phyloP scores from a whole-genome alignment of 1,140 invertebrate genomes.

The Brachionus calyciflorus region DNA sequence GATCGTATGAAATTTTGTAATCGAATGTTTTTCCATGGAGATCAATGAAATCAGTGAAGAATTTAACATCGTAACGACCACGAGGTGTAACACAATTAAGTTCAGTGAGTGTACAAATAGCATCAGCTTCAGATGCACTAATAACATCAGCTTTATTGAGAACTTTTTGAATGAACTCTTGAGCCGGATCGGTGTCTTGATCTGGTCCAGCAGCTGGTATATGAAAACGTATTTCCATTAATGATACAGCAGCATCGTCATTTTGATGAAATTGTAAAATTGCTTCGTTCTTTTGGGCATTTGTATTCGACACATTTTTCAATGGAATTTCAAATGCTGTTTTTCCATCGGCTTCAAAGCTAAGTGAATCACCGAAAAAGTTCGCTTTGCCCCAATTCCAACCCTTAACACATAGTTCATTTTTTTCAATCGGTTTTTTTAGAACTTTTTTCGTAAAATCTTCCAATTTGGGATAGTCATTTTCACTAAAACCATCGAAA shows the following conservation, averaged over 20 bases:
- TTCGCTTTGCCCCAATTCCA: slow-evolving; percentile 98
- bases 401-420: slow-evolving; percentile 88
- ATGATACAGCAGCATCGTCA: slow-evolving; percentile 90
- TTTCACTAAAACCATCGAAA: slow-evolving; percentile 88
- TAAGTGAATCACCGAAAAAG: slow-evolving; percentile 69
- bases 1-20: slow-evolving; percentile 97
- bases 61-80: slow-evolving; percentile 98
- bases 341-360: slow-evolving; percentile 81
- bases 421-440: slow-evolving; percentile 65
- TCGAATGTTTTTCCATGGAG: slow-evolving; percentile 99
- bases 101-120: slow-evolving; percentile 92
- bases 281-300: slow-evolving; percentile 96
- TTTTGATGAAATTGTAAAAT: slow-evolving; percentile 97
- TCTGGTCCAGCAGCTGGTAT: slow-evolving; percentile 72
- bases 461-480: slow-evolving; percentile 64
- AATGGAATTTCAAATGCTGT: slow-evolving; percentile 92
- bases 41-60: slow-evolving; percentile 94
- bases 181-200: slow-evolving; percentile 74
- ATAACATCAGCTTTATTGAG: slow-evolving; percentile 96
- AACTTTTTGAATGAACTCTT: slow-evolving; percentile 86
- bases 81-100: slow-evolving; percentile 82
- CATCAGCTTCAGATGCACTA: slow-evolving; percentile 85
- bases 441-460: slow-evolving; percentile 70
- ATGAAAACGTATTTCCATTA: slow-evolving; percentile 96
- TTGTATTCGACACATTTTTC: slow-evolving; percentile 90